Base-by-base conservation (phyloP, 2,113 vertebrate genomes). In the Psittacula cyanocephala region DNA sequence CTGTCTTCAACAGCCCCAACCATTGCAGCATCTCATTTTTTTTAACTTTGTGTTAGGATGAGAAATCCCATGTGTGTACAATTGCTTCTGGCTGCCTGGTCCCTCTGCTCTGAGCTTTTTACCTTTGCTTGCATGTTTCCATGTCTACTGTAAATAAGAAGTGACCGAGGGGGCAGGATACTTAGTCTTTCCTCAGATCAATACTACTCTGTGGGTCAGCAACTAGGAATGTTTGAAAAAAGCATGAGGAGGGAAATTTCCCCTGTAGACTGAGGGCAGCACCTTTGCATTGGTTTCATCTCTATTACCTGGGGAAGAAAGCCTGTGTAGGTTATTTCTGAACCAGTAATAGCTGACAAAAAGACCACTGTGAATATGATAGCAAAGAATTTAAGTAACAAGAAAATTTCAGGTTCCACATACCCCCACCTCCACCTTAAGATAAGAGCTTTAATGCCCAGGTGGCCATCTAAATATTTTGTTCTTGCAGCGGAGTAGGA, bases 21-120 rank as follows among this genome's bases (percentile, higher is more conserved):
- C 37, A 81, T 44, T 71, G 71, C 64, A 88, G 62, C 59, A 52
- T 81, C 81, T 96, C 67, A 78, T 89, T 92, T 96, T 89, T 95
- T 88, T 7, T 6, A 81, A 64, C 77, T 89, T 81, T 84, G 52
- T 88, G 46, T 76, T 69, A 87, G 65, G 69, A 49, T 69, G 83
- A 91, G 92, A 81, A 92, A 59, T 92, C 90, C 69, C 88, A 50
- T 15, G 70, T 78, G 80, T 69, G 69, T 27, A 11, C 65, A 72
- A 4, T 67, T 80, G 55, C 62, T 95, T 76, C 74, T 89, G 77
- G 35, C 50, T 79, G 59, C 33, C 59, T 0, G 1, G 22, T 82
- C 41, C 12, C 46, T 25, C 49, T 5, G 3, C 13, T 89, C 23
- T 28, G 13, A 11, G n/a, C 31, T 62, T 84, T 89, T 78, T 17